Evolutionary conservation across 2,888 invertebrate species (phyloP), one percentile per base, ranked within the genome.

Genomic region (Tenthredo amoena): DNA sequence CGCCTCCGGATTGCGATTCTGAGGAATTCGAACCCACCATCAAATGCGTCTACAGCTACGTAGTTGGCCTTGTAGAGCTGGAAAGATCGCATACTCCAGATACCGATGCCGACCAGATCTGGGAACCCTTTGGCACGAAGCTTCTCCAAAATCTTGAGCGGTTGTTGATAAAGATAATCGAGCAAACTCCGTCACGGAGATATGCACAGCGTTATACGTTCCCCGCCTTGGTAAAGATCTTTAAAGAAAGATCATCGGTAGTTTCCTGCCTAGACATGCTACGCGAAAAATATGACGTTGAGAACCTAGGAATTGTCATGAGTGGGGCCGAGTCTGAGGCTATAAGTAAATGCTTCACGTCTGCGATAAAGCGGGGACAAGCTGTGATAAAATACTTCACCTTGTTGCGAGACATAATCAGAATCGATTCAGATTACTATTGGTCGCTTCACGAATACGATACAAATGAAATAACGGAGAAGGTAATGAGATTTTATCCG

Each of bases 401-500:
- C n/a, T n/a, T n/a, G n/a, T n/a, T n/a, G n/a, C n/a, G n/a, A n/a
- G n/a, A n/a, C n/a, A n/a, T n/a, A n/a, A n/a, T n/a, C n/a, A n/a
- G n/a, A n/a, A n/a, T n/a, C n/a, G n/a, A n/a, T n/a, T n/a, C n/a
- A n/a, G n/a, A n/a, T n/a, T n/a, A n/a, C n/a, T n/a, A n/a, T n/a
- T n/a, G n/a, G n/a, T n/a, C n/a, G n/a, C n/a, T n/a, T n/a, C n/a
- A n/a, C n/a, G n/a, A n/a, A n/a, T n/a, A n/a, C n/a, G n/a, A n/a
- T n/a, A n/a, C n/a, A n/a, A n/a, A n/a, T n/a, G n/a, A n/a, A n/a
- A n/a, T n/a, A n/a, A n/a, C n/a, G n/a, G n/a, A n/a, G n/a, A n/a
- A n/a, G n/a, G 4, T 81, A 12, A 74, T 86, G 65, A 26, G 31
- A 18, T 76, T 72, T 6, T 87, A 83, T 65, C 34, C 58, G 43